These are phyloP conservation scores for Stegodyphus mimosarum DNA, from an alignment of 1,140 invertebrate species.

Conservation along the genomic window DNA sequence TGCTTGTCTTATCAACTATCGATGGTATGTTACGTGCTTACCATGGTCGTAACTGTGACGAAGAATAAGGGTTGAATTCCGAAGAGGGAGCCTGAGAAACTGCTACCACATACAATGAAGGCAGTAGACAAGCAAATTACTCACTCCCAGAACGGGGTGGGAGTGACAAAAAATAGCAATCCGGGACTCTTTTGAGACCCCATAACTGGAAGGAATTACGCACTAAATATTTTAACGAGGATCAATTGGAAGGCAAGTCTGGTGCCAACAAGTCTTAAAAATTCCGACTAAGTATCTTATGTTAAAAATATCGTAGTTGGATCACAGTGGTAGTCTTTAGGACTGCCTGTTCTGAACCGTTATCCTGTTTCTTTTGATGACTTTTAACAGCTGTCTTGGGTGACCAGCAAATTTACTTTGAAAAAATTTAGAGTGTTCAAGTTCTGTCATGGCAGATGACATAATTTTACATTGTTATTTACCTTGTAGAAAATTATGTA, in stretches of 20 bases:
- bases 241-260: slow-evolving; percentile 65
- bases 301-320: slow-evolving; percentile 59
- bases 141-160: slow-evolving; percentile 82
- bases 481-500: too few relatives aligned
- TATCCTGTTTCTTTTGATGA: slow-evolving; percentile 2
- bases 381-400: slow-evolving; percentile 8
- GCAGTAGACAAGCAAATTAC: slow-evolving; percentile 90
- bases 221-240: slow-evolving; percentile 89
- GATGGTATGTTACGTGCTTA: slow-evolving; percentile 70
- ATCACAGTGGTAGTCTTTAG: background rate
- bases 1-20: slow-evolving; percentile 87
- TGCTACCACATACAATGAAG: slow-evolving; percentile 93
- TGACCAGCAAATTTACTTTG: background rate
- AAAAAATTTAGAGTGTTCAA: background rate
- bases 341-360: background rate
- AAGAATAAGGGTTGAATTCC: slow-evolving; percentile 73
- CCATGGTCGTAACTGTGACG: slow-evolving; percentile 83
- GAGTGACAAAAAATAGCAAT: slow-evolving; percentile 89
- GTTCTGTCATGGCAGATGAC: too few relatives aligned
- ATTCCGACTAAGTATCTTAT: slow-evolving; percentile 90
- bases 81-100: slow-evolving; percentile 77
- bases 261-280: slow-evolving; percentile 78
- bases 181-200: slow-evolving; percentile 78
- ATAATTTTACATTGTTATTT: too few relatives aligned
- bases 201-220: slow-evolving; percentile 83